These are phyloP conservation scores for Oscheius sp. DNA, from an alignment of 2,888 invertebrate genomes.

Conservation along the genomic window DNA sequence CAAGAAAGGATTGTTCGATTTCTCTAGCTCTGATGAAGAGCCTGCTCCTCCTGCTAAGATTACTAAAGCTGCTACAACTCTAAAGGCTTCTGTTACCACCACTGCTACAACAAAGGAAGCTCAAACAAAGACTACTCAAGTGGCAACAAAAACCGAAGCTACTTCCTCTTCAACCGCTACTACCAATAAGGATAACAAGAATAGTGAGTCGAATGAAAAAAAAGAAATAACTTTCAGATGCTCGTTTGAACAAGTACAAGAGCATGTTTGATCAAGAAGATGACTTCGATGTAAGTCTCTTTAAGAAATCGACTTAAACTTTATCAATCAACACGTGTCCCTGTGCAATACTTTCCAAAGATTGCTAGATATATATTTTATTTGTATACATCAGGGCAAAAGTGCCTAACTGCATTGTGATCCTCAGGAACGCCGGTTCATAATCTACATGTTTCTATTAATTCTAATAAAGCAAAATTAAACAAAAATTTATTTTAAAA, in stretches of 20 bases:
- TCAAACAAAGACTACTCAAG: not conserved
- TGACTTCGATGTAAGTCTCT: slow-evolving; percentile 35
- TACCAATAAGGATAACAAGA: not conserved
- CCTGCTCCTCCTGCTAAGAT: not conserved
- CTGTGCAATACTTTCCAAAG: not conserved
- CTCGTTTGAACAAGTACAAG: slow-evolving; percentile 5
- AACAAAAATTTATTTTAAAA: no score
- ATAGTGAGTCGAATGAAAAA: not conserved
- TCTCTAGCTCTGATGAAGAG: slow-evolving; percentile 25
- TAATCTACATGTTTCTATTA: no score
- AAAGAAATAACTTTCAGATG: not conserved
- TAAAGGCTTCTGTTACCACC: slow-evolving; percentile 8
- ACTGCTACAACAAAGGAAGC: not conserved
- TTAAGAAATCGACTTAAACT: slow-evolving; percentile 30
- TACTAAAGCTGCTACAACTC: not conserved
- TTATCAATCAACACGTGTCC: slow-evolving; percentile 1
- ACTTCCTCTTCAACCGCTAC: not conserved
- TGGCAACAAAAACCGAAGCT: not conserved
- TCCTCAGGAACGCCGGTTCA: not conserved
- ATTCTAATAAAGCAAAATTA: no score
- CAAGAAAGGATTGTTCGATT: slow-evolving; percentile 35
- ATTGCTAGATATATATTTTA: not conserved
- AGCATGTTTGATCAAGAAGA: slow-evolving; percentile 2
- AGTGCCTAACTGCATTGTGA: slow-evolving; percentile 10
- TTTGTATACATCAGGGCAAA: not conserved